Percentiles rank a stretch among this genome's conserved stretches.
phyloP scores from a whole-genome alignment of 2,113 vertebrate species.

The Isurus oxyrinchus region DNA sequence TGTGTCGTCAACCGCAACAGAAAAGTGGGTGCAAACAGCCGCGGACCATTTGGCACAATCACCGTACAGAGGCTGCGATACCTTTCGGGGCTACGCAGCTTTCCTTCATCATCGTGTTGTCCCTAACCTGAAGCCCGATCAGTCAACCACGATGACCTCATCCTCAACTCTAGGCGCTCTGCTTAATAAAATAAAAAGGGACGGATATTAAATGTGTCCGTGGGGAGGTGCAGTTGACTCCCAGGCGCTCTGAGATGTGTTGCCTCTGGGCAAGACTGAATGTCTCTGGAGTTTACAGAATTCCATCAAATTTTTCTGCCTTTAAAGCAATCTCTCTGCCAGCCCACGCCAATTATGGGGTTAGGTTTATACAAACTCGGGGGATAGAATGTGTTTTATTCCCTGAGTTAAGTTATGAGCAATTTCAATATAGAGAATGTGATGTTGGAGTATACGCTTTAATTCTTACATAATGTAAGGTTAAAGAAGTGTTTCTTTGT shows the following conservation, averaged over 20 bases:
- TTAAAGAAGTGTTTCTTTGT: not conserved
- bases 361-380: not conserved
- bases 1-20: conserved; percentile 99
- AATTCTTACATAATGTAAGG: no score
- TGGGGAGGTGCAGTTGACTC: not conserved
- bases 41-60: conserved; percentile 82
- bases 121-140: not conserved
- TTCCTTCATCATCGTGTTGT: conserved; percentile 16
- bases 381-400: not conserved
- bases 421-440: not conserved
- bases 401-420: not conserved
- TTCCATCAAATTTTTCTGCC: not conserved
- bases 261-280: not conserved
- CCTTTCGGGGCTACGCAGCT: conserved; percentile 52
- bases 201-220: not conserved
- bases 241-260: not conserved
- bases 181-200: not conserved
- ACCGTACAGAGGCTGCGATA: conserved; percentile 71
- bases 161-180: no score
- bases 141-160: not conserved
- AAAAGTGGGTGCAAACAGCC: conserved; percentile 99
- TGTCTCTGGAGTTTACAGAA: not conserved
- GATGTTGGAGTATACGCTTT: not conserved
- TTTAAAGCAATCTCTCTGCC: not conserved
- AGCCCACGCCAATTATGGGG: not conserved